Conservation (phyloP, 2,113 vertebrate genomes). For the Chaetops frenatus region DNA sequence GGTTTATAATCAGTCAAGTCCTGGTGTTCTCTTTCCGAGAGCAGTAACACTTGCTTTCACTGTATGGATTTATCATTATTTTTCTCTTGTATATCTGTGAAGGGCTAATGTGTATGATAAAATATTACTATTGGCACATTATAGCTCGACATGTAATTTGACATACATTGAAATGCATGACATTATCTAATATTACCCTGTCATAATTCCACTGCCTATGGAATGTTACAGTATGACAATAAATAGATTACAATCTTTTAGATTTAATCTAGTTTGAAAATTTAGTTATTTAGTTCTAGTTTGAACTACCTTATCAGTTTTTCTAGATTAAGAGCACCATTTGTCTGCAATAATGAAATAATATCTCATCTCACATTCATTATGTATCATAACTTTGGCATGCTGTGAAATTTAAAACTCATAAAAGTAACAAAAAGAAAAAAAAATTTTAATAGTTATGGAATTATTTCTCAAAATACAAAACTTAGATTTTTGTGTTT, state of each 20-base stretch:
- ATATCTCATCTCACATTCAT: background rate
- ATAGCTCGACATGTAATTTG: background rate
- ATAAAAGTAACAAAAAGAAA: background rate
- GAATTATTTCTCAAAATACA: background rate
- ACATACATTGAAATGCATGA: background rate
- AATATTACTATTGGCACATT: background rate
- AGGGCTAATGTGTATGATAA: background rate
- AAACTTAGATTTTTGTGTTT: background rate
- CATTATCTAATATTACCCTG: background rate
- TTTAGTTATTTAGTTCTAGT: background rate
- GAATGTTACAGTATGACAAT: background rate
- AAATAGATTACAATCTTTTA: background rate
- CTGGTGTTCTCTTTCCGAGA: background rate
- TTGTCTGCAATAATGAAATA: background rate
- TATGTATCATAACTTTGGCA: background rate
- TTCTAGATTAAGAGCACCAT: background rate
- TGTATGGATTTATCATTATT: background rate
- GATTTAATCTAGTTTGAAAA: background rate
- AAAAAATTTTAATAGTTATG: background rate
- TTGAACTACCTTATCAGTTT: background rate
- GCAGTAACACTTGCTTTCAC: background rate
- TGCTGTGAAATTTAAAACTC: background rate
- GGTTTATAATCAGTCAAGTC: background rate
- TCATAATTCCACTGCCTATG: background rate
- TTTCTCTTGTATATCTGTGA: background rate